Base-by-base conservation (phyloP, 2,888 invertebrate genomes). In the Orthonevra nobilis region DNA sequence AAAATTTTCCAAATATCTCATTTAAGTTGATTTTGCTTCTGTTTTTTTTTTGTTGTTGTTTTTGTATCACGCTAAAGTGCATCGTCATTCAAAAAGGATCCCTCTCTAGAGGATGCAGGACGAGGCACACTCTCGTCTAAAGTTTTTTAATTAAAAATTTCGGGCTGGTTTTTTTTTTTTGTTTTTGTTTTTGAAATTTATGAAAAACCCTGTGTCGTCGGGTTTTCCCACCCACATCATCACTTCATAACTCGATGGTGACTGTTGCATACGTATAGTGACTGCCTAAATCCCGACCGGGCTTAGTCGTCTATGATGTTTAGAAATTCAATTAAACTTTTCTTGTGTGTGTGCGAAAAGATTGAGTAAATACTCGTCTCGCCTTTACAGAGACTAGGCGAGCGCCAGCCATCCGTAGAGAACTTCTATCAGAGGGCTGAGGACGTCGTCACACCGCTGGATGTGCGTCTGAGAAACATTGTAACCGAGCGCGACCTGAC, bases 381-480 rank as follows among this genome's bases (percentile, higher is more conserved):
- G 20, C 32, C 63, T 70, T n/a, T 54, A 6, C 68, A 79, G 79
- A 42, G 61, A 68, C 60, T 79, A 68, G 60, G 60, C 61, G 73
- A 68, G 52, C 79, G 79, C 44, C 77, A 81, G 44, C 52, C 56
- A 52, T 69, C 60, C 48, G 46, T 69, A 5, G 77, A 69, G 44
- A 81, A 81, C 15, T 82, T 75, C 56, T 81, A 82, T 54, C 74
- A 74, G 30, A 52, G 56, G 19, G 66, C 79, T 14, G 81, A 82
- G 66, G 79, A 82, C 66, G 56, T 70, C 12, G 66, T 74, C 10
- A 40, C 79, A 50, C 58, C 52, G 30, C 14, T 69, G 30, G 72
- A 81, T 52, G 50, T 61, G 23, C 69, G 77, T 32, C 63, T 69
- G 38, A 66, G 50, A 52, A 63, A 84, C 83, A 85, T 84, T 83